These are phyloP conservation scores for Cichladusa arquata DNA, from an alignment of 2,113 vertebrate genomes.

Conservation along the genomic window DNA sequence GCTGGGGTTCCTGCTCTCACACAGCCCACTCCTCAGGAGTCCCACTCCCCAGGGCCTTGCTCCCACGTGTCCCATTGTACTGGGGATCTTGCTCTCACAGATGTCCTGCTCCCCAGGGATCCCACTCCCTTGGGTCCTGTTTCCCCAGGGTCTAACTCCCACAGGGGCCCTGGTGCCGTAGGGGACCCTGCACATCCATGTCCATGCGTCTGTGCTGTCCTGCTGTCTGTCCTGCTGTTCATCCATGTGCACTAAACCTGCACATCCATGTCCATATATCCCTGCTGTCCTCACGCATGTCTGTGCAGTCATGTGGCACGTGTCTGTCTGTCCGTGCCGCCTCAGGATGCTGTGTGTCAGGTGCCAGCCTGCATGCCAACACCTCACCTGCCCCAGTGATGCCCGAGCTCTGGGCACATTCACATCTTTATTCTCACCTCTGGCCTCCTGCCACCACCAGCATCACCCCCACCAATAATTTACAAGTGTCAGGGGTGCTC, in stretches of 20 bases:
- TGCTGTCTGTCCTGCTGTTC: not conserved
- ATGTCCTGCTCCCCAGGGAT: not conserved
- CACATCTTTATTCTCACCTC: conserved; percentile 36
- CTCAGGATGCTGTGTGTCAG: rapidly evolving
- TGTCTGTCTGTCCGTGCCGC: rapidly evolving
- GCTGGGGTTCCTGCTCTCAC: not conserved
- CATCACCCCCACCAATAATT: not conserved
- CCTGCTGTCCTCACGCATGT: rapidly evolving
- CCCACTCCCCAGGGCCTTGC: not conserved
- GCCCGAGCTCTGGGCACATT: not conserved
- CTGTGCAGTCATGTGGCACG: rapidly evolving
- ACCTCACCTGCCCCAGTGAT: not conserved
- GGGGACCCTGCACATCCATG: not conserved
- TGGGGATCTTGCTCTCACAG: not conserved
- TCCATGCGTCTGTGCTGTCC: not conserved
- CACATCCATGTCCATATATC: rapidly evolving
- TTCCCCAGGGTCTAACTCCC: not conserved
- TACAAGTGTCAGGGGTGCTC: not conserved
- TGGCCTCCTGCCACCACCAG: not conserved
- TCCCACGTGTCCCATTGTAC: not conserved
- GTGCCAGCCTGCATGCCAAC: not conserved
- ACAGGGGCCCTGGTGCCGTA: not conserved
- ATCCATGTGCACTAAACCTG: not conserved
- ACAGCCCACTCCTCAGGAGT: not conserved
- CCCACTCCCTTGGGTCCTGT: not conserved